A percentile compares a stretch with the other conserved stretches of the same genome.
Conservation (phyloP, 2,888 invertebrate genomes). For the Osmoderma eremita region DNA sequence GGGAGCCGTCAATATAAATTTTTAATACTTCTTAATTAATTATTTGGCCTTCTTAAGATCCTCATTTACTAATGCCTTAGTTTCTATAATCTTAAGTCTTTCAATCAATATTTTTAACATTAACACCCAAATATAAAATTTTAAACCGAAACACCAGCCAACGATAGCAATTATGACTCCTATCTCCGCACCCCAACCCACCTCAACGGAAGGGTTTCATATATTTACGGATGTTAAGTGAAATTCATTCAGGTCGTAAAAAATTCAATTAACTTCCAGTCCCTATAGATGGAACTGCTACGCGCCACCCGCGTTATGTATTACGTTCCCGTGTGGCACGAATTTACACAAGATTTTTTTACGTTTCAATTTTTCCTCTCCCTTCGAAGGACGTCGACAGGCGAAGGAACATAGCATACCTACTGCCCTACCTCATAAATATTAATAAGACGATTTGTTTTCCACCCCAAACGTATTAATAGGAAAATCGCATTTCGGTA, state of each 20-base stretch:
- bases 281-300: conserved; percentile 26
- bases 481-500: conserved; percentile 15
- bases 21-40: too few species aligned
- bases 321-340: conserved; percentile 23
- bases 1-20: too few species aligned
- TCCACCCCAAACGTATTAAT: conserved; percentile 15
- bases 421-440: conserved; percentile 8
- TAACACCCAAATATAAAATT: too few species aligned
- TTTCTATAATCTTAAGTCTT: too few species aligned
- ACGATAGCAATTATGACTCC: conserved; percentile 5
- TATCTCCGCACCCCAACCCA: conserved; percentile 1
- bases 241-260: conserved; percentile 33
- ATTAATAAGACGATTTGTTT: conserved; percentile 29
- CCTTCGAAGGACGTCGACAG: conserved; percentile 13
- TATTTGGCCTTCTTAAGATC: conserved; percentile 1
- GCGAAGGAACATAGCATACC: conserved; percentile 1
- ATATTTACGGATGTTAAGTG: conserved; percentile 31
- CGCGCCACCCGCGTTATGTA: conserved; percentile 21
- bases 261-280: conserved; percentile 34
- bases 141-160: conserved; percentile 16
- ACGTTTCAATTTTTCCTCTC: conserved; percentile 20
- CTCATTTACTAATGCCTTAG: too few species aligned
- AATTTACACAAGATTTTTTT: conserved; percentile 35
- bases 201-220: conserved; percentile 16
- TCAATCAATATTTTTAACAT: too few species aligned